Evolutionary conservation across 2,113 vertebrate genomes (phyloP), one percentile per base, ranked within the genome.

Genomic region (Tapirus terrestris): DNA sequence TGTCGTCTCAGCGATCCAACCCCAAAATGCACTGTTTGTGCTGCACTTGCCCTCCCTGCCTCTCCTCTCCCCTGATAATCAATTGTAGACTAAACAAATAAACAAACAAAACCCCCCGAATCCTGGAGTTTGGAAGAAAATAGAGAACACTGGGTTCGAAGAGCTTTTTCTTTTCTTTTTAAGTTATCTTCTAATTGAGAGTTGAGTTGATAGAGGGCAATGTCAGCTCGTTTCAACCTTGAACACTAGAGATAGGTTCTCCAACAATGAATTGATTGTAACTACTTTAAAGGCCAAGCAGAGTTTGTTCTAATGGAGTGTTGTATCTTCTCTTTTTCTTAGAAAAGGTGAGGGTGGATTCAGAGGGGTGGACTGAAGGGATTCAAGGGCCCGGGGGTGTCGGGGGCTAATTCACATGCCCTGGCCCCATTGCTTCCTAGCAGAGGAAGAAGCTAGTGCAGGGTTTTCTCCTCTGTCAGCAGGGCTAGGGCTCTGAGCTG

Each of bases 161-260:
- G 65, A 65, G 63, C 53, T 68, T 83, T 87, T 53, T 76, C 4
- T 93, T 92, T 76, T 73, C 73, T 85, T 81, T 92, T 81, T 5
- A 33, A 61, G 67, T 70, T 82, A 48, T 29, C 45, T 68, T 84
- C 77, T 80, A 77, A 65, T 87, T 96, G 70, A 93, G 45, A 80
- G 27, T 33, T 80, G 80, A 84, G 63, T 96, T 36, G 9, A 94
- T 25, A 82, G 60, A 96, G 83, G 86, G 76, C 8, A 56, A 25
- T 45, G 23, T 92, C 9, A n/a, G 39, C 70, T 65, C 31, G 21
- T 0, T 70, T 89, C 76, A 85, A 2, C 81, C 81, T 86, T 85
- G 80, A 88, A 27, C 33, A 2, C 1, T 0, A 36, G 2, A 23
- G 79, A 36, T 61, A 77, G 36, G 20, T 75, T 95, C 83, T 92